These are phyloP conservation scores for Masnerella sp. DNA, from an alignment of 2,888 invertebrate genomes.

Conservation along the genomic window DNA sequence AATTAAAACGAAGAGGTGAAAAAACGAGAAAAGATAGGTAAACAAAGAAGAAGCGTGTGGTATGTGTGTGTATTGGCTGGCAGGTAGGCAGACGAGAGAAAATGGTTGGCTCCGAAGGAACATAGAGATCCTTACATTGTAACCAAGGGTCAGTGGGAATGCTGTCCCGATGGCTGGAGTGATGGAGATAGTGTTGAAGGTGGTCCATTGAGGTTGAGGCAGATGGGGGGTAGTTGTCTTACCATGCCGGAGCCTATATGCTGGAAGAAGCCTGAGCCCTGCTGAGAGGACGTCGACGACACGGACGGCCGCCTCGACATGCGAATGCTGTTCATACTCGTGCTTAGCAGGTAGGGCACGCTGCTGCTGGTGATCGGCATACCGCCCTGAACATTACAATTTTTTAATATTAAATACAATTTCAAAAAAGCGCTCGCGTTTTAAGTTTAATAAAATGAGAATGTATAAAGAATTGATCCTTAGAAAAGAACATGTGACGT, in stretches of 20 bases:
- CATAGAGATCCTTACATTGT: slow-evolving; percentile 78
- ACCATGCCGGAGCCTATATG: slow-evolving; percentile 96
- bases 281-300: slow-evolving; percentile 83
- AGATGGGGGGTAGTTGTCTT: slow-evolving; percentile 87
- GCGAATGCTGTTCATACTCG: slow-evolving; percentile 87
- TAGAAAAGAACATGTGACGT: no score
- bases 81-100: slow-evolving; percentile 56
- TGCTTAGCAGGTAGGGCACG: slow-evolving; percentile 90
- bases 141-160: slow-evolving; percentile 79
- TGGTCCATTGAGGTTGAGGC: slow-evolving; percentile 82
- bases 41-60: slow-evolving; percentile 53
- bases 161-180: slow-evolving; percentile 79
- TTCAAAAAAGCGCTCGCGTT: no score
- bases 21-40: slow-evolving; percentile 51
- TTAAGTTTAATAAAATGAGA: no score
- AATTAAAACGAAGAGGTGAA: slow-evolving; percentile 58
- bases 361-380: slow-evolving; percentile 94
- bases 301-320: slow-evolving; percentile 85
- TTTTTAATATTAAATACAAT: no score
- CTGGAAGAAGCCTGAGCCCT: slow-evolving; percentile 88
- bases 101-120: slow-evolving; percentile 66
- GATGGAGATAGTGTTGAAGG: slow-evolving; percentile 77
- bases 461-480: no score
- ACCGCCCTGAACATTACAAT: slow-evolving; percentile 83
- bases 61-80: slow-evolving; percentile 50